phyloP scores from a whole-genome alignment of 2,113 vertebrate genomes.

The Stercorarius parasiticus region DNA sequence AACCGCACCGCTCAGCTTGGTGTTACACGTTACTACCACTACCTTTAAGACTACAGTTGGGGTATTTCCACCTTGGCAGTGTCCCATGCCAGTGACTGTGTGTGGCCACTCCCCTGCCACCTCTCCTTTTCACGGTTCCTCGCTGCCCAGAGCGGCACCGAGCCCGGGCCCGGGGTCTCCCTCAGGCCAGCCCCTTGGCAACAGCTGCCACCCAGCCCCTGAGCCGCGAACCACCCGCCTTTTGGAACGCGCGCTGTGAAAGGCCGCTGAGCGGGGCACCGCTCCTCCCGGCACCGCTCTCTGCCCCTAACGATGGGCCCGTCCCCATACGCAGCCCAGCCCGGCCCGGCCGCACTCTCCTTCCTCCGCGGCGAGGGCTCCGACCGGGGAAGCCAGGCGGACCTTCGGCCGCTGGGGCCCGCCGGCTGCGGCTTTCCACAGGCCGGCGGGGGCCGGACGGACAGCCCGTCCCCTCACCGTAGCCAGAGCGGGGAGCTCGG shows the following conservation, averaged over 20 bases:
- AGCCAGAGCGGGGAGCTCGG: background rate
- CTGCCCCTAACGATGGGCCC: background rate
- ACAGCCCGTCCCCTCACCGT: background rate
- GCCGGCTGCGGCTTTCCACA: background rate
- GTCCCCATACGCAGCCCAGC: background rate
- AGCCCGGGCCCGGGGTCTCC: background rate
- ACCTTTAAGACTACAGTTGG: background rate
- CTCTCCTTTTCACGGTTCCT: too few relatives aligned
- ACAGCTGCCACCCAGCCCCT: background rate
- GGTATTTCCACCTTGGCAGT: background rate
- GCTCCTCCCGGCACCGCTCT: too few relatives aligned
- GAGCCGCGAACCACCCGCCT: background rate
- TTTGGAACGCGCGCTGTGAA: too few relatives aligned
- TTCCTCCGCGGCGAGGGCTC: background rate
- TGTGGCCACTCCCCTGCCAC: background rate
- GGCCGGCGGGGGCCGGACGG: too few relatives aligned
- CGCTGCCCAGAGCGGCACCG: accelerated
- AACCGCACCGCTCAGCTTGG: background rate
- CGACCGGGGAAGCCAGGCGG: too few relatives aligned
- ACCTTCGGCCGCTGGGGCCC: too few relatives aligned
- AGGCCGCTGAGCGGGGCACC: background rate
- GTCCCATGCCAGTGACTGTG: accelerated
- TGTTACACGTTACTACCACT: accelerated
- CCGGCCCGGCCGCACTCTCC: too few relatives aligned
- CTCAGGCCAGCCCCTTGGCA: background rate